Base-by-base conservation (phyloP, 2,888 invertebrate genomes). In the Trichacis sp. region DNA sequence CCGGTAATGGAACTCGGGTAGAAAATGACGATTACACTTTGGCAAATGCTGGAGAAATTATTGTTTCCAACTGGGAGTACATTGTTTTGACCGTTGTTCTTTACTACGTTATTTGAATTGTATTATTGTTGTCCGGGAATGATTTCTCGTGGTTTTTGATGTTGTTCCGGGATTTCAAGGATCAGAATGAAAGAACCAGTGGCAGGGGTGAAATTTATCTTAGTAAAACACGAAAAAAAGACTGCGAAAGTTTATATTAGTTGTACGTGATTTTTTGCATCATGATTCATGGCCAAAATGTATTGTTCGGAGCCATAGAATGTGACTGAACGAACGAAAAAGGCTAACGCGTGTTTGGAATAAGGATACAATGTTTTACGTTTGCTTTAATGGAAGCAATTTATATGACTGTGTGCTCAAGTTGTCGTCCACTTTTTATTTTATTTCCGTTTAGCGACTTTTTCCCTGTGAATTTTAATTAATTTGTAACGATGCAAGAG, bases 91-190 rank as follows among this genome's bases (percentile, higher is more conserved):
- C 78, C 2, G 61, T 73, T 24, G 54, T 81, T 46, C 60, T 81
- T 8, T 82, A 80, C 53, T 77, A 77, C 55, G 71, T 75, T 14
- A 77, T 82, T 57, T 83, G 74, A 67, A 50, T n/a, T n/a, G n/a
- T n/a, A n/a, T n/a, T n/a, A n/a, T n/a, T n/a, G n/a, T n/a, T n/a
- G n/a, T n/a, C n/a, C n/a, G n/a, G n/a, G n/a, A n/a, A n/a, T n/a
- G n/a, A n/a, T n/a, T n/a, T n/a, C n/a, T n/a, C n/a, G n/a, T n/a
- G n/a, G n/a, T n/a, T n/a, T n/a, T n/a, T n/a, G n/a, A n/a, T n/a
- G n/a, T n/a, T 42, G 30, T 38, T 48, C 4, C 48, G 46, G 11
- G 19, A 45, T 20, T 56, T 14, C 18, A 15, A 20, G 19, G 42
- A 47, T 24, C 4, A 29, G 15, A 11, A 20, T 6, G n/a, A 17